Percentiles rank a stretch among this genome's conserved stretches.
Evolutionary conservation across 1,140 invertebrate genomes (phyloP).

Genomic region (Trissolcus basalis): DNA sequence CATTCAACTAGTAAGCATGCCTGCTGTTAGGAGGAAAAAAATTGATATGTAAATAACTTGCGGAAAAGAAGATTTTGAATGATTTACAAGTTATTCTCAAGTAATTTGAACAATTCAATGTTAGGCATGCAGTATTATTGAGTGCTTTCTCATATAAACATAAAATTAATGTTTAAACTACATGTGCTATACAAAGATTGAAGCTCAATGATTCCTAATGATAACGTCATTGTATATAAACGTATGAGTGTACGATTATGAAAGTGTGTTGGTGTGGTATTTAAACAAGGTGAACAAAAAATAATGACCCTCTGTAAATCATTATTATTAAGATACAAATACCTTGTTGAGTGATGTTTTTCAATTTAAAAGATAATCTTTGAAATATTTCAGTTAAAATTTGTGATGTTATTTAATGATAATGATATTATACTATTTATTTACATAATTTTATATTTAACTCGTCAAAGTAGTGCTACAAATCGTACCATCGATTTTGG

Average conservation of each 20-base stretch:
- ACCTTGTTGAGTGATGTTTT: slow-evolving; percentile 42
- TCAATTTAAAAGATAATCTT: slow-evolving; percentile 19
- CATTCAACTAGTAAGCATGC: no score
- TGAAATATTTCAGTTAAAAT: slow-evolving; percentile 29
- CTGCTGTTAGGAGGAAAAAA: no score
- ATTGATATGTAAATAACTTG: no score
- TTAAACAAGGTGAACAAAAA: slow-evolving; percentile 49
- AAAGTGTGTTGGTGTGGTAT: slow-evolving; percentile 46
- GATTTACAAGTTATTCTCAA: no score
- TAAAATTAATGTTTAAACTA: slow-evolving; percentile 54
- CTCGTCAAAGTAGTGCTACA: slow-evolving; percentile 26
- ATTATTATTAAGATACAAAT: slow-evolving; percentile 36
- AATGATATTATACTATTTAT: slow-evolving; percentile 48
- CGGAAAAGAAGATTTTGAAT: no score
- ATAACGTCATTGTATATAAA: slow-evolving; percentile 52
- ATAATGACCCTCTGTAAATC: slow-evolving; percentile 42
- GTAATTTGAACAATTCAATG: no score
- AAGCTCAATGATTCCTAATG: slow-evolving; percentile 60
- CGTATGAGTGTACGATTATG: slow-evolving; percentile 48
- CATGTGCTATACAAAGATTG: slow-evolving; percentile 55
- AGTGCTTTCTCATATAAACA: background rate
- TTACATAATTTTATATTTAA: slow-evolving; percentile 31
- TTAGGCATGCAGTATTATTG: no score
- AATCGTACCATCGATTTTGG: background rate
- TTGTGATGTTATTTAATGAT: slow-evolving; percentile 33